These are phyloP conservation scores for Hyposoter dolosus DNA, from an alignment of 2,888 invertebrate genomes.

Conservation along the genomic window DNA sequence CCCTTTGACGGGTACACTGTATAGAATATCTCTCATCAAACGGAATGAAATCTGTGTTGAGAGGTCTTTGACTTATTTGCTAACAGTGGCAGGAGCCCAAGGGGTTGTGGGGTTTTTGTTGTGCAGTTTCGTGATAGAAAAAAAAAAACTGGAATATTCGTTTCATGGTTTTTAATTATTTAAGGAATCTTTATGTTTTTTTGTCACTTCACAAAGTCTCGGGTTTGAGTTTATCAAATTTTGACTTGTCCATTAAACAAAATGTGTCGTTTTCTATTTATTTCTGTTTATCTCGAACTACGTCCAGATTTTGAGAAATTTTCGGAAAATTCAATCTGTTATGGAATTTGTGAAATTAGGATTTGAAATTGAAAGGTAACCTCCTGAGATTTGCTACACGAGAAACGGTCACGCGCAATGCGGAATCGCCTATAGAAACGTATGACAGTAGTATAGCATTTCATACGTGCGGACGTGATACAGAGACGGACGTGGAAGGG, in stretches of 20 bases:
- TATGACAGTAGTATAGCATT: slow-evolving; percentile 39
- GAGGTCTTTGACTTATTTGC: background rate
- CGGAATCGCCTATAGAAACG: slow-evolving; percentile 20
- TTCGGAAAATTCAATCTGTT: background rate
- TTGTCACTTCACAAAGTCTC: too few relatives aligned
- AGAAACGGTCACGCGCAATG: background rate
- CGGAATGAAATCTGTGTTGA: background rate
- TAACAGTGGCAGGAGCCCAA: background rate
- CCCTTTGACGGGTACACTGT: background rate
- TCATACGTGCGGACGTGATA: slow-evolving; percentile 62
- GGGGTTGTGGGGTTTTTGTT: background rate
- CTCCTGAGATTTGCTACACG: background rate
- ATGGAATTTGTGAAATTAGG: background rate
- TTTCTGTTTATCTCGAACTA: too few relatives aligned
- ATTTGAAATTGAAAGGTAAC: background rate
- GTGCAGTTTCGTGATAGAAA: background rate
- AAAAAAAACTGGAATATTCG: background rate
- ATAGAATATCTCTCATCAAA: background rate
- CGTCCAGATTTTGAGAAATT: background rate
- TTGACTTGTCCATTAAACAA: too few relatives aligned
- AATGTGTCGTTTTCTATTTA: too few relatives aligned
- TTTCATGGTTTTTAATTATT: too few relatives aligned
- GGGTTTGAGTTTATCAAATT: too few relatives aligned
- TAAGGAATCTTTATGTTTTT: too few relatives aligned
- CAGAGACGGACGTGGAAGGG: slow-evolving; percentile 47